A percentile compares a stretch with the other conserved stretches of the same genome.
These are phyloP conservation scores for Mimumesa dahlbomi DNA, from an alignment of 2,888 invertebrate genomes.

Conservation along the genomic window DNA sequence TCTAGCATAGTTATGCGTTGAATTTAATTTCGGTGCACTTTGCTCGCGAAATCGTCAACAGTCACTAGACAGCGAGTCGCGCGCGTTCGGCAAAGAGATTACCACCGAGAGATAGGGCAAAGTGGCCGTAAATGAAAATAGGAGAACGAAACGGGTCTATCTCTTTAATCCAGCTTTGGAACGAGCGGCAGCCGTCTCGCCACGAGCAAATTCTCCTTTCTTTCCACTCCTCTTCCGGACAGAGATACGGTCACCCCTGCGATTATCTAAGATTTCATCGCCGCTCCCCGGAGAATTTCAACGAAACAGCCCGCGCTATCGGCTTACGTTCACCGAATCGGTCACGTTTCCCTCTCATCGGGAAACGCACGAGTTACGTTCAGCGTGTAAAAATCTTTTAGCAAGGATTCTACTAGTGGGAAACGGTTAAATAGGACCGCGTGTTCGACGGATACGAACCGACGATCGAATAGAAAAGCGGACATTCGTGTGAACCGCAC, in stretches of 20 bases:
- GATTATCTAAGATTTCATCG: slow-evolving; percentile 22
- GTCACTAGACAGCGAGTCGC: slow-evolving; percentile 4
- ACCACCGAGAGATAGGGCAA: slow-evolving; percentile 9
- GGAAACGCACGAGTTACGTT: too few relatives aligned
- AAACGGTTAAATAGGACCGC: too few relatives aligned
- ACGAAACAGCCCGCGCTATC: background rate
- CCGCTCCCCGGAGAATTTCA: slow-evolving; percentile 14
- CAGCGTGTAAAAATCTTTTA: too few relatives aligned
- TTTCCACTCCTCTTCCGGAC: background rate
- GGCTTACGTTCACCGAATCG: slow-evolving; percentile 1
- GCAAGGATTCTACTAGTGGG: too few relatives aligned
- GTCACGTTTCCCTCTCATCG: too few relatives aligned
- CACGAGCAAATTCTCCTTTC: slow-evolving; percentile 22
- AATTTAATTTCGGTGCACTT: slow-evolving; percentile 25
- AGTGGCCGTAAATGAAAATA: slow-evolving; percentile 14
- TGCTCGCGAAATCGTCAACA: slow-evolving; percentile 9
- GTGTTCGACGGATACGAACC: too few relatives aligned
- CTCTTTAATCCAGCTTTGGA: slow-evolving; percentile 69
- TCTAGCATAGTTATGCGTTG: slow-evolving; percentile 3
- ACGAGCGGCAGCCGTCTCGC: slow-evolving; percentile 22
- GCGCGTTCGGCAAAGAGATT: slow-evolving; percentile 28
- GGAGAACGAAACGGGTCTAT: slow-evolving; percentile 62
- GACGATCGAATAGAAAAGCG: slow-evolving; percentile 17
- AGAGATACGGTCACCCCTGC: slow-evolving; percentile 13
- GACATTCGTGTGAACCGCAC: slow-evolving; percentile 12